phyloP scores from a whole-genome alignment of 2,797 vertebrate species.

The Argya squamiceps region DNA sequence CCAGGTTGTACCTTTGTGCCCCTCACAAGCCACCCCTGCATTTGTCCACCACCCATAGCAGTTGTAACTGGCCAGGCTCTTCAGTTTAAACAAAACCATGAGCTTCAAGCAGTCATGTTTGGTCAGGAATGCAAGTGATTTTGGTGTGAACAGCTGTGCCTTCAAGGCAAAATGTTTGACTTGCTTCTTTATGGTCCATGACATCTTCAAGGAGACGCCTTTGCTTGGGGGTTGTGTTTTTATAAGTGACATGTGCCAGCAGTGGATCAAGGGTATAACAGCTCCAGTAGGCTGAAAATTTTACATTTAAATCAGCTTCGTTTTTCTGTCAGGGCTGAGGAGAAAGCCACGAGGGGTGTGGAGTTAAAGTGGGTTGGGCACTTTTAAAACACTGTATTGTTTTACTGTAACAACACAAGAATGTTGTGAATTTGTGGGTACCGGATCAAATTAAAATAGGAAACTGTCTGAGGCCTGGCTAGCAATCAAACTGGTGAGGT shows the following conservation, averaged over 20 bases:
- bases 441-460: not conserved
- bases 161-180: slow-evolving; percentile 35
- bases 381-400: not conserved
- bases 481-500: not conserved
- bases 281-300: slow-evolving; percentile 25
- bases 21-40: not conserved
- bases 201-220: slow-evolving; percentile 51
- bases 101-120: not conserved
- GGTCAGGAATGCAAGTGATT: not conserved
- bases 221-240: slow-evolving; percentile 45
- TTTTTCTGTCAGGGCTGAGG: not conserved
- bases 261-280: not conserved
- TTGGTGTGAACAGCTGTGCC: not conserved
- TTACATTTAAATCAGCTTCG: slow-evolving; percentile 15
- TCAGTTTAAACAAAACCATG: not conserved
- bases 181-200: slow-evolving; percentile 44
- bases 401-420: not conserved
- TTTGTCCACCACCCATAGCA: not conserved
- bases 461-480: not conserved
- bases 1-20: not conserved
- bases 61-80: not conserved
- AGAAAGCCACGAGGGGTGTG: not conserved
- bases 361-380: not conserved
- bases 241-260: slow-evolving; percentile 18
- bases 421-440: not conserved